Evolutionary conservation across 2,113 vertebrate species (phyloP).

Genomic region (Pluvianellus socialis): DNA sequence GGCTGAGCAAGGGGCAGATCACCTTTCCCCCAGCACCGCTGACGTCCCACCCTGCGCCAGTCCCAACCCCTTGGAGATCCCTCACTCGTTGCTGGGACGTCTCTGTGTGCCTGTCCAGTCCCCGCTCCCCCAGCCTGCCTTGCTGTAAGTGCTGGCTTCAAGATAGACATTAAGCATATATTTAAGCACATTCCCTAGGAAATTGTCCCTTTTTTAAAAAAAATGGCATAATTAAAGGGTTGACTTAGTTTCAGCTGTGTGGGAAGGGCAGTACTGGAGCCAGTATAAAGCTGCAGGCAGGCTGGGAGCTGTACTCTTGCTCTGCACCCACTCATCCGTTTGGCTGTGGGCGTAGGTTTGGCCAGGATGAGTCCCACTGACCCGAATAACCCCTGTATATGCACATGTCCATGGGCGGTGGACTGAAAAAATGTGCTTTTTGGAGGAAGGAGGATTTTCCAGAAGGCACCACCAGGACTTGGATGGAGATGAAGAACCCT

Average conservation of each 20-base stretch:
- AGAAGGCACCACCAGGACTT: not conserved
- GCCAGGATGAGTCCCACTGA: not conserved
- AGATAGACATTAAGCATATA: not conserved
- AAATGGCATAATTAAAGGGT: not conserved
- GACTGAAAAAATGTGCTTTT: not conserved
- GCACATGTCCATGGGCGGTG: too few relatives aligned
- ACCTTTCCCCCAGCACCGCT: not conserved
- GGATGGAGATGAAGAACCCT: not conserved
- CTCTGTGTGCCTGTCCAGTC: not conserved
- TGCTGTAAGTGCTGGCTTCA: not conserved
- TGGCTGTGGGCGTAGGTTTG: not conserved
- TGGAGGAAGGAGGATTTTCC: not conserved
- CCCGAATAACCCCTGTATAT: not conserved
- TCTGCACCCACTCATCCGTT: not conserved
- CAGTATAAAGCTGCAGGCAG: not conserved
- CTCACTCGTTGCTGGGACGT: not conserved
- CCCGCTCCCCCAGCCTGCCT: not conserved
- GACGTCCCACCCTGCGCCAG: not conserved
- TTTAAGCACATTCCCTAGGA: not conserved
- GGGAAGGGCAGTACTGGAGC: not conserved
- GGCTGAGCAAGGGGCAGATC: not conserved
- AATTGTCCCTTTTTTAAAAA: not conserved
- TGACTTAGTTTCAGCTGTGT: rapidly evolving
- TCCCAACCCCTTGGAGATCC: not conserved
- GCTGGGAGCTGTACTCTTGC: not conserved